Evolutionary conservation across 2,888 invertebrate genomes (phyloP), one percentile per base, ranked within the genome.

Genomic region (Heliconius sara): DNA sequence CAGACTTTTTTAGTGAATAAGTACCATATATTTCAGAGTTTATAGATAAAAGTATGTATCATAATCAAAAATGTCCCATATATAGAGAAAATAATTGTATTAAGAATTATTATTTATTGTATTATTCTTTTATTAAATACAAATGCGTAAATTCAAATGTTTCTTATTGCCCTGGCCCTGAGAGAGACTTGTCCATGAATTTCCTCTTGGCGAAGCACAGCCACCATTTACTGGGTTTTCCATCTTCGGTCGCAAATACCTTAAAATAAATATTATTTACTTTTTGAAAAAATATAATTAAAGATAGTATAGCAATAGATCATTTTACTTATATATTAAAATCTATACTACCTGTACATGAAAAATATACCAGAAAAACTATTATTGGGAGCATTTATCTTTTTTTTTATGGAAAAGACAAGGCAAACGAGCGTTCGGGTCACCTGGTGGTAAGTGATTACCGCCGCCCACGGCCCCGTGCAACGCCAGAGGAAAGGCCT

Each of bases 141-240:
- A 76, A 76, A 75, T 73, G 43, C 16, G 68, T 76, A 78, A 66
- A 68, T 27, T 43, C 27, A 22, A 73, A 19, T 57, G 63, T 66
- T 68, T 75, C 10, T 96, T 93, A 97, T 90, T 97, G 97, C 67
- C 99, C 99, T 3, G 98, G 98, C 0, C 97, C 98, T 57, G 98
- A 97, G 47, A 99, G 95, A 47, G 99, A 99, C 91, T 99, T 99
- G 91, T 99, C 99, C 99, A 99, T 99, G 91, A 99, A 99, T 96
- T 99, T 99, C 96, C 99, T 99, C 91, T 99, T 99, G 47, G 99
- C 98, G 95, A 99, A 99, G 91, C 99, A 99, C 79, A 99, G 95
- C 99, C 99, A 99, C 99, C 99, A 99, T 95, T 99, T 99, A 90
- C 98, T 99, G 13, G 99, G 99, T 89, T 99, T 99, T 12, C 99